Percentiles rank a stretch among this genome's conserved stretches.
phyloP scores from a whole-genome alignment of 2,888 invertebrate species.

The Strigamia crassipes region DNA sequence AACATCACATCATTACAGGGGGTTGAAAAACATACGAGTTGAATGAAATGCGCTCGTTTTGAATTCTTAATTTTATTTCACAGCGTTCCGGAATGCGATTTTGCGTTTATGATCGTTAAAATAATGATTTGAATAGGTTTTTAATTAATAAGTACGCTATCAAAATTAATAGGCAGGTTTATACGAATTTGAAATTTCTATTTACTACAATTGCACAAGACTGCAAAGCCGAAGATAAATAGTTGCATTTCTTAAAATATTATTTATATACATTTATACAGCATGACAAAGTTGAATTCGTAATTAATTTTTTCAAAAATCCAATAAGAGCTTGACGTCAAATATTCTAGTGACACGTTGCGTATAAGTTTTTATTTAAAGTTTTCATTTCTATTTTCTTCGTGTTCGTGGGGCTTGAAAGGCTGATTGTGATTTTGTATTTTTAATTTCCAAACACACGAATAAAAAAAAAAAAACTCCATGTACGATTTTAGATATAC shows the following conservation, averaged over 20 bases:
- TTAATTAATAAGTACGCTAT: neutral
- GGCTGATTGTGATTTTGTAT: neutral
- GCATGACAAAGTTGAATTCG: neutral
- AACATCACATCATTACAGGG: conserved; percentile 34
- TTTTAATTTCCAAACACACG: neutral
- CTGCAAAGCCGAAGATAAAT: neutral
- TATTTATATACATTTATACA: neutral
- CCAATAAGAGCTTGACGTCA: conserved; percentile 7
- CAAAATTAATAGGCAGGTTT: conserved; percentile 2
- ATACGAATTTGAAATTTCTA: neutral
- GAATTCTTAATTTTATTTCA: conserved; percentile 33
- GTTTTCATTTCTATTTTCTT: neutral
- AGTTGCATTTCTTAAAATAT: neutral
- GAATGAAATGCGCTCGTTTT: conserved; percentile 32
- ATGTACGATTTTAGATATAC: neutral
- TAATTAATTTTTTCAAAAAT: conserved; percentile 30
- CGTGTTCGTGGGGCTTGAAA: neutral
- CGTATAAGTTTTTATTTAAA: neutral
- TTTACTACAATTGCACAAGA: neutral
- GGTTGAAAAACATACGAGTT: conserved; percentile 35
- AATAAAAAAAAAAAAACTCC: neutral
- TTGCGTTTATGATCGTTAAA: conserved; percentile 29
- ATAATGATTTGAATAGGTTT: conserved; percentile 20
- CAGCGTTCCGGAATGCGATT: conserved; percentile 27
- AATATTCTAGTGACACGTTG: neutral